phyloP scores from a whole-genome alignment of 2,888 invertebrate species.

The Eubasilissa splendida region DNA sequence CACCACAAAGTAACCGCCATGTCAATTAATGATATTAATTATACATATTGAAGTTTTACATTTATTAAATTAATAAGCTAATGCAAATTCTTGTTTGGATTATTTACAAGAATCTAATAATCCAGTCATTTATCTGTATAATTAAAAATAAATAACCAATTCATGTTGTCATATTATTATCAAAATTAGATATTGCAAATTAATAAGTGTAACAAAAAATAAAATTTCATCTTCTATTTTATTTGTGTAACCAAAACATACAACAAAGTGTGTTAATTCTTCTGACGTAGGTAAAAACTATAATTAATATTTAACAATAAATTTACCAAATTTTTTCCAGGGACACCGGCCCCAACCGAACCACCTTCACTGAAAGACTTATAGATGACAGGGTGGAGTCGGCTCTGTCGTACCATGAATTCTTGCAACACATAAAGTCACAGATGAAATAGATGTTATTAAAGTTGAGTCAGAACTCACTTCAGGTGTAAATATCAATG shows the following conservation, averaged over 20 bases:
- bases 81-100: no score
- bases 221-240: no score
- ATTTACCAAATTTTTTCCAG: constrained; percentile 70
- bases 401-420: constrained; percentile 97
- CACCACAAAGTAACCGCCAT: no score
- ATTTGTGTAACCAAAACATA: no score
- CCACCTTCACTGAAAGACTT: constrained; percentile 88
- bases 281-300: not conserved
- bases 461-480: constrained; percentile 29
- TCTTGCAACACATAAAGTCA: constrained; percentile 93
- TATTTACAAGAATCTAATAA: no score
- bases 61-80: no score
- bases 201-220: no score
- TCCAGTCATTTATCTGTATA: not conserved
- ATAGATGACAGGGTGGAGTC: constrained; percentile 96
- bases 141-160: not conserved
- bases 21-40: no score
- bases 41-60: no score
- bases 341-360: constrained; percentile 90
- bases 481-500: constrained; percentile 30
- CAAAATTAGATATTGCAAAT: no score
- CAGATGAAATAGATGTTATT: constrained; percentile 83
- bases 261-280: not conserved
- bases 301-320: no score
- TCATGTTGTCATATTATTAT: no score